phyloP scores from a whole-genome alignment of 2,113 vertebrate genomes.

The Lucifuga dentata region DNA sequence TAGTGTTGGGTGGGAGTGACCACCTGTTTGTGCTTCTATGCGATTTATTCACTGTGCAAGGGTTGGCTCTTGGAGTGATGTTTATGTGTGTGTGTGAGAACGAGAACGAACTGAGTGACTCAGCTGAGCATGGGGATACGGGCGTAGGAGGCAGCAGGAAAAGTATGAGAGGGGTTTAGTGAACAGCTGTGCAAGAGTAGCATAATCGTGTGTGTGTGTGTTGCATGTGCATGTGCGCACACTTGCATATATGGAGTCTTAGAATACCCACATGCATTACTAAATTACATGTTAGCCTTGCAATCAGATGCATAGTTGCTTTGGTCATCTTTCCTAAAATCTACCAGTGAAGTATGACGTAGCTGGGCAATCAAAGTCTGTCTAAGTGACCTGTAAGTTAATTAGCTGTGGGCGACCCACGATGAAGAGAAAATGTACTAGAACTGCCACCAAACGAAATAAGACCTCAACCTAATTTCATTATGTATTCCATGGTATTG shows the following conservation, averaged over 20 bases:
- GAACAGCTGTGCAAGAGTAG: slow-evolving; percentile 73
- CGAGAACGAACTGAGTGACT: slow-evolving; percentile 49
- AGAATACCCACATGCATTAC: slow-evolving; percentile 58
- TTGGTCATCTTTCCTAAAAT: slow-evolving; percentile 21
- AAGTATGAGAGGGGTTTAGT: slow-evolving; percentile 56
- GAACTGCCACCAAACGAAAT: slow-evolving; percentile 63
- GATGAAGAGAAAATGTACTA: slow-evolving; percentile 35
- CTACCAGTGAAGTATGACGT: slow-evolving; percentile 23
- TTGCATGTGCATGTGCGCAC: no score
- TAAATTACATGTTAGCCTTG: slow-evolving; percentile 51
- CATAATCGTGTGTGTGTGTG: slow-evolving; percentile 43
- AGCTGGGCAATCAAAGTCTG: slow-evolving; percentile 24
- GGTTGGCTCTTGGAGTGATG: slow-evolving; percentile 21
- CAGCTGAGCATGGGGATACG: slow-evolving; percentile 62
- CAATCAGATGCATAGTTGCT: slow-evolving; percentile 51
- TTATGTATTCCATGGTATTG: slow-evolving; percentile 68
- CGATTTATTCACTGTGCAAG: slow-evolving; percentile 24
- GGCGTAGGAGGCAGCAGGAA: slow-evolving; percentile 66
- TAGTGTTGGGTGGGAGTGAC: slow-evolving; percentile 12
- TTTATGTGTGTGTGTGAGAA: slow-evolving; percentile 25
- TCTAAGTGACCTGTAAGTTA: slow-evolving; percentile 31
- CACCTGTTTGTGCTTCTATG: slow-evolving; percentile 53
- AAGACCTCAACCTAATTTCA: slow-evolving; percentile 64
- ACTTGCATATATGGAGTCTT: slow-evolving; percentile 38
- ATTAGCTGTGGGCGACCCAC: slow-evolving; percentile 41